Conservation (phyloP, 1,140 invertebrate species). For the Drosophila orosa region DNA sequence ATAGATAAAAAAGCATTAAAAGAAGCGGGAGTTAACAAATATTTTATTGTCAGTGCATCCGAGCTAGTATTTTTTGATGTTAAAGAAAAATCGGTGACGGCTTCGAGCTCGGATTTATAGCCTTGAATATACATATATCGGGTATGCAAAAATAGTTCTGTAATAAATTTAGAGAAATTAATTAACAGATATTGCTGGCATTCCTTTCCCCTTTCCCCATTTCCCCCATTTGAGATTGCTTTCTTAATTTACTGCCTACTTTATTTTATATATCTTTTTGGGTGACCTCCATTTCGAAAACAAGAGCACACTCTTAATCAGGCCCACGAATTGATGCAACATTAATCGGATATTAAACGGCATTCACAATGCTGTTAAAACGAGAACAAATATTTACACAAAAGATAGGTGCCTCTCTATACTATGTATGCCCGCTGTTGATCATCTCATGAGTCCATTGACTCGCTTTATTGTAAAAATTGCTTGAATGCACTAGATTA, state of each 20-base stretch:
- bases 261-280: conserved; percentile 14
- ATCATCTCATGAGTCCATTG: conserved; percentile 37
- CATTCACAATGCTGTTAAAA: conserved; percentile 22
- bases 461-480: conserved; percentile 46
- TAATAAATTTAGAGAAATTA: conserved; percentile 53
- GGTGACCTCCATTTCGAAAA: conserved; percentile 15
- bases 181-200: conserved; percentile 3
- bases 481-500: conserved; percentile 39
- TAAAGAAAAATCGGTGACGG: conserved; percentile 28
- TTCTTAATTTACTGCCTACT: background rate
- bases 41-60: conserved; percentile 30
- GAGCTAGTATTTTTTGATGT: conserved; percentile 40
- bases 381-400: conserved; percentile 24
- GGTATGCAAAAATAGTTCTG: conserved; percentile 38
- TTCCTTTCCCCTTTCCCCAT: too few species aligned
- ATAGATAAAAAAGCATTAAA: conserved; percentile 31
- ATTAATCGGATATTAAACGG: conserved; percentile 26
- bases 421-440: conserved; percentile 16
- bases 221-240: too few species aligned
- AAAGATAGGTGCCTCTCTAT: conserved; percentile 23
- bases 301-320: conserved; percentile 13
- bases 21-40: conserved; percentile 24
- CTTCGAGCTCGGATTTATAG: conserved; percentile 28
- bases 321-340: conserved; percentile 1
- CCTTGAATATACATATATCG: conserved; percentile 18